phyloP scores from a whole-genome alignment of 2,888 invertebrate genomes.

The Tenodera sinensis region DNA sequence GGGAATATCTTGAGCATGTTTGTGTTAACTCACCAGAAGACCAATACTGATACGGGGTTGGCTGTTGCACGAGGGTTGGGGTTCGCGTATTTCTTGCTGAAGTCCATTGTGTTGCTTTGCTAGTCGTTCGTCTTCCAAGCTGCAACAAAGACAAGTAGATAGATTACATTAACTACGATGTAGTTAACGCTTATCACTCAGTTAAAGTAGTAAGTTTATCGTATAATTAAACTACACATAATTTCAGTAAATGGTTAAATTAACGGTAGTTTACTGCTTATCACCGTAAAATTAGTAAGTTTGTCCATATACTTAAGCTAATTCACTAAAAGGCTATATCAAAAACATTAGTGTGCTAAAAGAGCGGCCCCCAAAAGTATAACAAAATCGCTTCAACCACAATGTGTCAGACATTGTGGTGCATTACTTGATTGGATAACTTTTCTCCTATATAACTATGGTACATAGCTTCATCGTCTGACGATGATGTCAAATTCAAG shows the following conservation, averaged over 20 bases:
- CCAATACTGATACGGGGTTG: slow-evolving; percentile 56
- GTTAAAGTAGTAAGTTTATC: not conserved
- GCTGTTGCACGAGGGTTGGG: slow-evolving; percentile 59
- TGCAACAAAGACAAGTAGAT: not conserved
- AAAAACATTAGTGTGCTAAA: no score
- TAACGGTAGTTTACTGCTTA: not conserved
- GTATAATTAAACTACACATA: not conserved
- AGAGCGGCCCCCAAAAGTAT: no score
- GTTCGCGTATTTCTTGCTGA: slow-evolving; percentile 56
- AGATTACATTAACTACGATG: not conserved
- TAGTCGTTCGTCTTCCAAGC: not conserved
- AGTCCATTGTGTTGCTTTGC: slow-evolving; percentile 51
- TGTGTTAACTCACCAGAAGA: slow-evolving; percentile 58
- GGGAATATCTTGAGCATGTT: not conserved
- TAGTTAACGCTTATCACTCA: not conserved
- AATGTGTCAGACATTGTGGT: no score
- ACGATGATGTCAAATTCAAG: no score
- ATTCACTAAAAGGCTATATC: no score
- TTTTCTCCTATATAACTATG: no score
- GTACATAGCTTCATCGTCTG: no score
- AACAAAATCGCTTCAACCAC: no score
- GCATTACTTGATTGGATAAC: no score
- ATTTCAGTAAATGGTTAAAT: no score
- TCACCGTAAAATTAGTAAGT: not conserved
- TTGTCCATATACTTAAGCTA: not conserved